Base-by-base conservation (phyloP, 2,113 vertebrate genomes). In the Toxotes jaculatrix region DNA sequence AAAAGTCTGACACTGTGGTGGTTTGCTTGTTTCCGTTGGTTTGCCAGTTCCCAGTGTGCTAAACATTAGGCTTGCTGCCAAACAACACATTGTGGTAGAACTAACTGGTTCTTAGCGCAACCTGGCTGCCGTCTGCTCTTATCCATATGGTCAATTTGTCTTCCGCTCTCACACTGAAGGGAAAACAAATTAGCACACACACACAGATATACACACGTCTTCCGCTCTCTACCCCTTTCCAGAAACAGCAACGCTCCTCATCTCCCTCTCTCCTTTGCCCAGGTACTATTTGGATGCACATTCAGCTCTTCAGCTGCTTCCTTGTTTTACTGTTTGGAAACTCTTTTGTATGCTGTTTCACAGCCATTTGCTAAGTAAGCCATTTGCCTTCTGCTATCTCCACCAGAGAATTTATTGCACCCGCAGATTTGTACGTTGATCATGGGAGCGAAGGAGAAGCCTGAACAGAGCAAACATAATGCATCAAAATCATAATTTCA, bases 11-110 rank as follows among this genome's bases (percentile, higher is more conserved):
- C n/a, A 38, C 71, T 17, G 64, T 82, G 60, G 55, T 74, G 61
- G 70, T 86, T 80, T 89, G 71, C 72, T 77, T 69, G 75, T 75
- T 83, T 89, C 83, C 85, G 65, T 72, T 70, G 82, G 62, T 88
- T 88, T 87, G 80, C 84, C 86, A 86, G 85, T 87, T 88, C 84
- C 84, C 84, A 57, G 82, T 70, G 84, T 86, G 85, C 86, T 79
- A 83, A 89, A 87, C 87, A 91, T 92, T 85, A 83, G 88, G 91
- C 88, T 8, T 16, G 5, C 60, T 90, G 86, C 90, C 89, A 90
- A 89, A 88, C 78, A 79, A 82, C 89, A 91, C 80, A 92, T 89
- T 89, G 89, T 84, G 87, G 73, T 65, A 76, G 57, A 87, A 87
- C 82, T 88, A 91, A 91, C 90, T 78, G 76, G 79, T 89, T 91